Base-by-base conservation (phyloP, 2,113 vertebrate species). In the Colossoma macropomum region DNA sequence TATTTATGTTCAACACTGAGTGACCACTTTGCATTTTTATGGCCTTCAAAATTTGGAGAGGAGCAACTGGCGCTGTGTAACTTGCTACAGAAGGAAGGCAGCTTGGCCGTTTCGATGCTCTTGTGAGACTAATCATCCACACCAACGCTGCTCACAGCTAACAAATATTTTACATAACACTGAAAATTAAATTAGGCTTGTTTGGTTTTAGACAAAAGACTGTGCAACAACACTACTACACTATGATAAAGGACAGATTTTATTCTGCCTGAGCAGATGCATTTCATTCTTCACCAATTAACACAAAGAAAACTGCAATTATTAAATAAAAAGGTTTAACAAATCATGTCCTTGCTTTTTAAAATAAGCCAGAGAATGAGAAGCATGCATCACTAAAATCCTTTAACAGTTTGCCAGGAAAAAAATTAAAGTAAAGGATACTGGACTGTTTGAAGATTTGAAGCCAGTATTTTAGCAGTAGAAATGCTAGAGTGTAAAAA, bases 181-280 rank as follows among this genome's bases (percentile, higher is more conserved):
- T 62, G 38, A 16, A 77, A 77, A 77, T 72, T 21, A 38, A n/a
- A 83, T 59, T 38, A 56, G 32, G 25, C 65, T 34, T 38, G 79
- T 66, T 21, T 74, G 28, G 79, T 7, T 19, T 65, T 34, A 75
- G 70, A 63, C 41, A 50, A 30, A 30, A 54, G 10, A 8, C 7
- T 50, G 25, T n/a, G 71, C 63, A 30, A 34, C 27, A 54, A 54
- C 19, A 75, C 13, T 28, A 41, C 34, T 38, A n/a, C 19, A 75
- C 13, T 28, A 41, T 59, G n/a, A n/a, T n/a, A 52, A 52, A 41
- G 9, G 25, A 56, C 30, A 11, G n/a, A 54, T n/a, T 79, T 79
- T 25, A 25, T 71, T 45, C 68, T 45, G 68, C 21, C 59, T 62
- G 59, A 27, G 11, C 59, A 62, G 11, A 27, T 62, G 11, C 23